Conservation (phyloP, 2,797 vertebrate species). For the Perodicticus potto region DNA sequence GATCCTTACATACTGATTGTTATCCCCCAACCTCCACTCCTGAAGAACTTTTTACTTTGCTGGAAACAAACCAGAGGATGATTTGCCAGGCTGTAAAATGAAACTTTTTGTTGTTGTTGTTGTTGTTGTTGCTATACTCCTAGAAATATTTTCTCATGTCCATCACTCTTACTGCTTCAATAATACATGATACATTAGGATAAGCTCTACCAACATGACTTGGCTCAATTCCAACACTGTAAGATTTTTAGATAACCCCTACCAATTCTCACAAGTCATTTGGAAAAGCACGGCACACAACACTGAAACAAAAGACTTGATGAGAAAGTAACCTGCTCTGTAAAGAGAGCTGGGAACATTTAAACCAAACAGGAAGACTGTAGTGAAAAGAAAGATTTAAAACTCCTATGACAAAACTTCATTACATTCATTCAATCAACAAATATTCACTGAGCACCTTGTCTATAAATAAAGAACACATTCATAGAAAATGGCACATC, state of each 20-base stretch:
- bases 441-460: conserved; percentile 3
- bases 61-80: conserved; percentile 38
- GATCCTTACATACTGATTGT: neutral
- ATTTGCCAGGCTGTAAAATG: neutral
- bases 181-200: conserved; percentile 30
- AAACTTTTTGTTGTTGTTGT: neutral
- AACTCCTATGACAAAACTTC: conserved; percentile 46
- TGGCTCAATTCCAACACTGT: conserved; percentile 22
- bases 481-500: conserved; percentile 53
- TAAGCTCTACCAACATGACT: neutral
- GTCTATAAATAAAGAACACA: conserved; percentile 56
- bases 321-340: neutral
- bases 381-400: conserved; percentile 48
- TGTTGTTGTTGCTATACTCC: neutral
- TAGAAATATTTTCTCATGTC: conserved; percentile 32
- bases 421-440: conserved; percentile 37
- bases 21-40: neutral
- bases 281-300: neutral
- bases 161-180: conserved; percentile 36
- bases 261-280: neutral
- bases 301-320: neutral
- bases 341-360: neutral
- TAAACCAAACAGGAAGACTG: conserved; percentile 44
- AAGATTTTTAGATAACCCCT: neutral
- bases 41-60: conserved; percentile 23